Conservation (phyloP, 2,888 invertebrate species). For the Drosophila ustulata region DNA sequence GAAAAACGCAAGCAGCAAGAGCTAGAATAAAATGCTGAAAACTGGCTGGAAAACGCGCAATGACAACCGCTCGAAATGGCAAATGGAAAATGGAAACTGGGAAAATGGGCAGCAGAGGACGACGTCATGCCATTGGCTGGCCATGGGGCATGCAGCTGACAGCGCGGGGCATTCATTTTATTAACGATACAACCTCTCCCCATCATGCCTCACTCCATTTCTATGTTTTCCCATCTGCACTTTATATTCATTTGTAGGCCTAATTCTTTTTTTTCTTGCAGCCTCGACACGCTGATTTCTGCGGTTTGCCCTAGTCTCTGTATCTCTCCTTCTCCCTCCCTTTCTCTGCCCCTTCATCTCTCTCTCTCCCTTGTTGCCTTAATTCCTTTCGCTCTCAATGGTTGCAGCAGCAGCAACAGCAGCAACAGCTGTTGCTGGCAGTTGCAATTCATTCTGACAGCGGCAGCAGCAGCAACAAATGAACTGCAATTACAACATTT, state of each 20-base stretch:
- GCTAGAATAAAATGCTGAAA: not conserved
- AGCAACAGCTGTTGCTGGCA: constrained; percentile 41
- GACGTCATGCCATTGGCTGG: constrained; percentile 22
- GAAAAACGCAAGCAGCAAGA: constrained; percentile 1
- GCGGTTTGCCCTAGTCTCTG: constrained; percentile 1
- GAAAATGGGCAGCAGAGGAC: constrained; percentile 26
- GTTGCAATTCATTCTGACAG: constrained; percentile 48
- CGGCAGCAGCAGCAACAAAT: constrained; percentile 33
- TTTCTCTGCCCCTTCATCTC: not conserved
- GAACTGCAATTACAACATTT: constrained; percentile 62
- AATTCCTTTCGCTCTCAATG: constrained; percentile 48
- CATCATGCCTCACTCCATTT: no score
- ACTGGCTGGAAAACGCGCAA: constrained; percentile 23
- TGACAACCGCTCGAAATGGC: constrained; percentile 39
- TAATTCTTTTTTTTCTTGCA: constrained; percentile 24
- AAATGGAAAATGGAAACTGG: not conserved
- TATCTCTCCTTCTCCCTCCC: not conserved
- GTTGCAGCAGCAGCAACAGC: constrained; percentile 29
- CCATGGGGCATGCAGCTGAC: constrained; percentile 33
- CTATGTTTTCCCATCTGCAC: constrained; percentile 32
- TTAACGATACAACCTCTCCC: constrained; percentile 33
- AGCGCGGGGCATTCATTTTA: constrained; percentile 41
- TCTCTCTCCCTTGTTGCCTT: constrained; percentile 15
- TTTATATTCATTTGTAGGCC: constrained; percentile 60
- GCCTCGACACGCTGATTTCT: constrained; percentile 4